Percentiles rank a stretch among this genome's conserved stretches.
Evolutionary conservation across 2,888 invertebrate species (phyloP).

Genomic region (Cremastinae sp.): DNA sequence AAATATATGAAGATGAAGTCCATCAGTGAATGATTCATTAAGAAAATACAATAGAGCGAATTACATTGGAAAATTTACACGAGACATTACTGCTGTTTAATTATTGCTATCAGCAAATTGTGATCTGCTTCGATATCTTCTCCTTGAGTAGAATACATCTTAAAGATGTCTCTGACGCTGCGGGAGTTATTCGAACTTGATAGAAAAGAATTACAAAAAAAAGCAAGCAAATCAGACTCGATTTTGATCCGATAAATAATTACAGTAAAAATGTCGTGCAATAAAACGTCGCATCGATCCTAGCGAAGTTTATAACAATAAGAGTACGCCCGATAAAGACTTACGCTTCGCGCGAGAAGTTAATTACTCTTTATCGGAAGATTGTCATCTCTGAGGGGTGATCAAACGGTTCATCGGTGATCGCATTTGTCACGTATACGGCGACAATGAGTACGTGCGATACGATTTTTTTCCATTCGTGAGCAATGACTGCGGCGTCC

Average conservation of each 20-base stretch:
- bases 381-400: slow-evolving; percentile 30
- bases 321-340: slow-evolving; percentile 26
- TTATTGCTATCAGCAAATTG: slow-evolving; percentile 40
- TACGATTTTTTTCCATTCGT: slow-evolving; percentile 7
- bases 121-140: slow-evolving; percentile 23
- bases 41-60: background rate
- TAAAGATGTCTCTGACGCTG: slow-evolving; percentile 18
- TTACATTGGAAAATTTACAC: slow-evolving; percentile 6
- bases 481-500: slow-evolving; percentile 46
- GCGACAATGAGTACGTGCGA: background rate
- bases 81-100: slow-evolving; percentile 31
- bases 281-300: slow-evolving; percentile 1
- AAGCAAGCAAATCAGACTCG: background rate
- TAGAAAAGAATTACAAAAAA: background rate
- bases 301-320: background rate
- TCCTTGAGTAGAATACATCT: slow-evolving; percentile 19
- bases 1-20: background rate
- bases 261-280: slow-evolving; percentile 15
- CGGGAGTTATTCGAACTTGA: slow-evolving; percentile 25
- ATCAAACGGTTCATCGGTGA: slow-evolving; percentile 1
- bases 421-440: slow-evolving; percentile 3
- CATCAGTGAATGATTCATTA: background rate
- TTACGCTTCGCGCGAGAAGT: slow-evolving; percentile 44
- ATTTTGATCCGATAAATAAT: slow-evolving; percentile 25
- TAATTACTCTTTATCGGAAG: slow-evolving; percentile 51